Conservation (phyloP, 1,140 invertebrate species). For the Diachasmimorpha longicaudata region DNA sequence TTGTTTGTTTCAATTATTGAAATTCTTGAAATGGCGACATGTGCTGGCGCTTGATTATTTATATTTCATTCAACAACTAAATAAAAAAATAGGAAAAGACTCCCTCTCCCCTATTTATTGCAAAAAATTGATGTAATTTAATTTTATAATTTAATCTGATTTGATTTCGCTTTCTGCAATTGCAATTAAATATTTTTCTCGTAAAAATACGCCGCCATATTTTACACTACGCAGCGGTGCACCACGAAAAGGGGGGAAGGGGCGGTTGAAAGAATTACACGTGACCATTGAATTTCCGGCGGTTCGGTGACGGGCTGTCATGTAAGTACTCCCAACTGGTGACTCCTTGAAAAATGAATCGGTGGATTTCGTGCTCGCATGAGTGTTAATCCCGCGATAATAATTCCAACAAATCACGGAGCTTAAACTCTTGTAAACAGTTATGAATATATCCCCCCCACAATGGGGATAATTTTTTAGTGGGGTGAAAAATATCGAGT, state of each 20-base stretch:
- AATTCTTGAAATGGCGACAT: background rate
- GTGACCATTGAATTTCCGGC: background rate
- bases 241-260: background rate
- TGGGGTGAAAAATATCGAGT: no score
- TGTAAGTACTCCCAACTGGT: background rate
- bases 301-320: background rate
- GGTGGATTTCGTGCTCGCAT: conserved; percentile 13
- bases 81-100: no score
- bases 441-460: background rate
- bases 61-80: no score
- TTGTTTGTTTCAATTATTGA: background rate
- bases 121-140: no score
- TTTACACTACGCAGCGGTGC: background rate
- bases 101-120: no score
- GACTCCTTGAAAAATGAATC: conserved; percentile 24
- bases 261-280: background rate
- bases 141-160: no score
- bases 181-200: no score
- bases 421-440: background rate
- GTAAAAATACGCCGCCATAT: background rate
- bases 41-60: background rate
- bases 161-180: no score
- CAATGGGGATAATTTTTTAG: no score
- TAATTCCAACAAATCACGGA: background rate
- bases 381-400: background rate